phyloP scores from a whole-genome alignment of 2,888 invertebrate genomes.

The Pyrochroa serraticornis region DNA sequence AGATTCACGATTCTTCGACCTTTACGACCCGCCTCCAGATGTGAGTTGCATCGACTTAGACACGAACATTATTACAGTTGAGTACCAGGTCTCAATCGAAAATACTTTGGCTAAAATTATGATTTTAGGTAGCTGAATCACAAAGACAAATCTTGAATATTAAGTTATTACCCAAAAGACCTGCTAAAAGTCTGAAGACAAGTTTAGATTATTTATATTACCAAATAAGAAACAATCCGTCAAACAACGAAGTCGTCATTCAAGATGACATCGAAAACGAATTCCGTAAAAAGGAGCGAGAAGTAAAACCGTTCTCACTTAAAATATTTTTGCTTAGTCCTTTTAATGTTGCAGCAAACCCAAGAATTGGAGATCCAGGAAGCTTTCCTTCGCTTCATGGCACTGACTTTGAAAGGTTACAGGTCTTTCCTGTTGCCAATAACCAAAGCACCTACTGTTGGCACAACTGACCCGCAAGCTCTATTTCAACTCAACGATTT shows the following conservation, averaged over 20 bases:
- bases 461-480: constrained; percentile 93
- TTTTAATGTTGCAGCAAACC: constrained; percentile 66
- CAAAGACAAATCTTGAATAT: constrained; percentile 76
- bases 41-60: constrained; percentile 98
- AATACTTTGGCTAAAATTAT: constrained; percentile 19
- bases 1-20: constrained; percentile 95
- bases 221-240: constrained; percentile 59
- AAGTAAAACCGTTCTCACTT: constrained; percentile 61
- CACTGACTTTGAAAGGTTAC: constrained; percentile 89
- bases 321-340: neutral
- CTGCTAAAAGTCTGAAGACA: constrained; percentile 79
- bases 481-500: constrained; percentile 94
- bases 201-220: constrained; percentile 79
- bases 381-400: constrained; percentile 95
- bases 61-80: constrained; percentile 91
- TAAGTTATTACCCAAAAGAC: constrained; percentile 85
- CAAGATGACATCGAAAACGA: constrained; percentile 72
- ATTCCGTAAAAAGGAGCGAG: constrained; percentile 80
- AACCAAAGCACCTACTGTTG: constrained; percentile 89
- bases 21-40: constrained; percentile 95
- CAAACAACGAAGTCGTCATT: constrained; percentile 27
- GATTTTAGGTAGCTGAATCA: constrained; percentile 78
- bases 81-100: constrained; percentile 10
- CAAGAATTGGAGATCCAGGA: constrained; percentile 96
- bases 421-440: constrained; percentile 87